Evolutionary conservation across 1,140 invertebrate genomes (phyloP), one percentile per base, ranked within the genome.

Genomic region (Neotoxoptera formosana): DNA sequence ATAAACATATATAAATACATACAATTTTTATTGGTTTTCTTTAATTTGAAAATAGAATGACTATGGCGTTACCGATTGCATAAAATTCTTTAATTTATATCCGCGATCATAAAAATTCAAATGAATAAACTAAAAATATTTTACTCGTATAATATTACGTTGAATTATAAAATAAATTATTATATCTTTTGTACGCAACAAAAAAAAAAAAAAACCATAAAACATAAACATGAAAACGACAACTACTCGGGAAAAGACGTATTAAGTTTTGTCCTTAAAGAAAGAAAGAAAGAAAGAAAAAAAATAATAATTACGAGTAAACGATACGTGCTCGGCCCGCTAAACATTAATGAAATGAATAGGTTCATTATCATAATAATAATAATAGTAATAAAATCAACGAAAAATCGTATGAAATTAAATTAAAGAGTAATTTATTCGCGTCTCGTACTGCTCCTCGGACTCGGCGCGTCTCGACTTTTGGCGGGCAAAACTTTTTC

Each of bases 351-450:
- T 45, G 41, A 86, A 86, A 86, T 41, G 25, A 86, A 86, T 86
- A 86, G 36, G 41, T 86, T 86, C 41, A 45, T 86, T 86, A 86
- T 47, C 41, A 41, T 86, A 86, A 86, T 86, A 45, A 45, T 81
- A 81, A 81, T 84, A 41, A 84, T 84, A 41, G 9, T 84, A 41
- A 84, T 84, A 84, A 87, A 87, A 87, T 87, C 41, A 87, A 87
- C 84, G 41, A 87, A 47, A 87, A 17, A 87, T n/a, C 84, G 41
- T 47, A 87, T 47, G 84, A 87, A 87, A 87, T 87, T 87, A 87
- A 87, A 47, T 87, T 30, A 87, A 87, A 87, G 11, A 30, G 45
- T 87, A 87, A 86, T 87, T 87, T 87, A 87, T 87, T 87, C 84
- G 45, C 45, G 84, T n/a, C 84, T 87, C 84, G 84, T 87, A 48